These are phyloP conservation scores for Gracilinanus agilis DNA, from an alignment of 2,113 vertebrate genomes.

Conservation along the genomic window DNA sequence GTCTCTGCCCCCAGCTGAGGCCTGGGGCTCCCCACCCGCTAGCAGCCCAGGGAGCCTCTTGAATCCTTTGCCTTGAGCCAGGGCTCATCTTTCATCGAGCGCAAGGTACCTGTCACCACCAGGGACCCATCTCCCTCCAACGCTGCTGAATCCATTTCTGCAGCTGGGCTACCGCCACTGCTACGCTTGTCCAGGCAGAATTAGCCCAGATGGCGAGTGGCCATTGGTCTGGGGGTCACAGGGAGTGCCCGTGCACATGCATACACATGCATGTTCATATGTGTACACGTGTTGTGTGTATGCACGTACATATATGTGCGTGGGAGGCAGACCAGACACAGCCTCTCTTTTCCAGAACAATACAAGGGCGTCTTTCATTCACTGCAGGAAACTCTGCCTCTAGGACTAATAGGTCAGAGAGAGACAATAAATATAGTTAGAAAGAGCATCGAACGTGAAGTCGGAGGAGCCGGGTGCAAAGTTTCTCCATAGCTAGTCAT, in stretches of 20 bases:
- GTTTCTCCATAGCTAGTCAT: neutral
- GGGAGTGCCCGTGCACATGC: neutral
- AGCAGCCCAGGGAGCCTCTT: conserved; percentile 54
- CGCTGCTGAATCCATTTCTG: neutral
- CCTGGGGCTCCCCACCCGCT: neutral
- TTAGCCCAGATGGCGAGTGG: neutral
- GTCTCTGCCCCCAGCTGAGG: neutral
- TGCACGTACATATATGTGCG: no score
- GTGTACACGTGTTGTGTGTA: no score
- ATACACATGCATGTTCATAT: neutral
- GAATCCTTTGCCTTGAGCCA: conserved; percentile 6
- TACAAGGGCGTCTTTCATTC: neutral
- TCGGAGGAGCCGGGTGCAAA: neutral
- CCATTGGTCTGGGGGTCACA: neutral
- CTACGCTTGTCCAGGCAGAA: neutral
- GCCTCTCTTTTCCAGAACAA: neutral
- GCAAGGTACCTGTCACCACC: conserved; percentile 36
- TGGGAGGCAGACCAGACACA: neutral
- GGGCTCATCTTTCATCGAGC: conserved; percentile 34
- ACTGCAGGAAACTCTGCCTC: neutral
- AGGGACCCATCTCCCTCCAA: conserved; percentile 28
- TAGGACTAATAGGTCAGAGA: neutral
- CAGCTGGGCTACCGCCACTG: neutral
- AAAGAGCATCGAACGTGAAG: neutral
- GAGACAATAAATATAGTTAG: neutral